Evolutionary conservation across 2,888 invertebrate genomes (phyloP).

Genomic region (Thera britannica): DNA sequence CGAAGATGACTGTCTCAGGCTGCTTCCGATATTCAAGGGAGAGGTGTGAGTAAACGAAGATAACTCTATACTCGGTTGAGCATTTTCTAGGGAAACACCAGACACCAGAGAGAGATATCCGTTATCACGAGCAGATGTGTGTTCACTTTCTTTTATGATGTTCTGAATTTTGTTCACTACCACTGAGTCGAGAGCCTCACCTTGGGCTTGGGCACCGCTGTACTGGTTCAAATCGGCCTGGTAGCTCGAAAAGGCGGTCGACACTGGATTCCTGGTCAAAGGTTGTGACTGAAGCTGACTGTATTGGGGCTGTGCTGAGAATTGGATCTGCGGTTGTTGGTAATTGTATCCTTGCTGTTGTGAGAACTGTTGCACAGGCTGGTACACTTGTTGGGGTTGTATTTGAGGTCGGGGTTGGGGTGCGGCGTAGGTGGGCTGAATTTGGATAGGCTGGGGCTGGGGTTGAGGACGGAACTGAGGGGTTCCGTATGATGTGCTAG

Average conservation of each 20-base stretch:
- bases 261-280: constrained; percentile 41
- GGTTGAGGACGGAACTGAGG: constrained; percentile 35
- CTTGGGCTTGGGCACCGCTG: constrained; percentile 53
- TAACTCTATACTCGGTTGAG: constrained; percentile 74
- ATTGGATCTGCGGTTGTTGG: constrained; percentile 44
- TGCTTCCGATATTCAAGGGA: constrained; percentile 46
- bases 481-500: constrained; percentile 42
- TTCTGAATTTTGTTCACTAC: constrained; percentile 69
- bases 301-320: constrained; percentile 40
- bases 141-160: constrained; percentile 74
- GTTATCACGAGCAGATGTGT: constrained; percentile 67
- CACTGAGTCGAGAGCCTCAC: constrained; percentile 67
- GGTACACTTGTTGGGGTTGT: constrained; percentile 39
- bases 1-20: constrained; percentile 41
- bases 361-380: constrained; percentile 44
- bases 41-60: constrained; percentile 75
- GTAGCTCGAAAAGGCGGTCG: constrained; percentile 62
- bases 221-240: constrained; percentile 74
- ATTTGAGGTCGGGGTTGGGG: constrained; percentile 39
- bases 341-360: constrained; percentile 43
- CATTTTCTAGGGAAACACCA: constrained; percentile 72
- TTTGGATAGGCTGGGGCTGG: constrained; percentile 28
- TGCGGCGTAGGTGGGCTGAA: constrained; percentile 39
- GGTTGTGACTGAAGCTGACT: constrained; percentile 54
- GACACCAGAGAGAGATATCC: constrained; percentile 74